Conservation (phyloP, 2,888 invertebrate genomes). For the Amphipoea lucens region DNA sequence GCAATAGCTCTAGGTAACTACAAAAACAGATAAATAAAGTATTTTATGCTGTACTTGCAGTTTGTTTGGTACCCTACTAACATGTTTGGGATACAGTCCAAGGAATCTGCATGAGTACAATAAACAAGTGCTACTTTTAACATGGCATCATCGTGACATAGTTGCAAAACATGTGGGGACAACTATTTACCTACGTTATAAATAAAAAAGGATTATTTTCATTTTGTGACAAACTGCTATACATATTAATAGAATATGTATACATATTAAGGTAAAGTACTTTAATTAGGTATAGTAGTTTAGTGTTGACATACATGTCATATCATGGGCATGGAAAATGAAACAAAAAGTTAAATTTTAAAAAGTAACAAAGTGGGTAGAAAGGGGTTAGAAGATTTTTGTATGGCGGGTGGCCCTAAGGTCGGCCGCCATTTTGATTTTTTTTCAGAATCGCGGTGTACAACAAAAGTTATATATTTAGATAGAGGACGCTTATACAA, state of each 20-base stretch:
- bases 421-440: too few relatives aligned
- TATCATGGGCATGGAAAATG: background rate
- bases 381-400: too few relatives aligned
- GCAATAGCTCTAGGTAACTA: constrained; percentile 94
- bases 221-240: constrained; percentile 8
- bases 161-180: constrained; percentile 56
- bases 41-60: constrained; percentile 15
- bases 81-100: constrained; percentile 69
- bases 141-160: constrained; percentile 51
- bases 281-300: too few relatives aligned
- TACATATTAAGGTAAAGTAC: too few relatives aligned
- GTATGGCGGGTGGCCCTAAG: too few relatives aligned
- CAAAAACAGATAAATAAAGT: constrained; percentile 14
- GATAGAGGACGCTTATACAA: too few relatives aligned
- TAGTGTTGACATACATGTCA: background rate
- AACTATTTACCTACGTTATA: constrained; percentile 27
- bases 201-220: constrained; percentile 31
- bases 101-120: constrained; percentile 57
- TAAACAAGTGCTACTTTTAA: constrained; percentile 53
- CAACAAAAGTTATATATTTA: too few relatives aligned
- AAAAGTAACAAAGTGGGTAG: constrained; percentile 14
- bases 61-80: constrained; percentile 47
- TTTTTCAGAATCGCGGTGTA: too few relatives aligned
- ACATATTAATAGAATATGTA: background rate
- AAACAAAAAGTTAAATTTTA: constrained; percentile 10